phyloP scores from a whole-genome alignment of 2,888 invertebrate genomes.

The Agrenia bidenticulata region DNA sequence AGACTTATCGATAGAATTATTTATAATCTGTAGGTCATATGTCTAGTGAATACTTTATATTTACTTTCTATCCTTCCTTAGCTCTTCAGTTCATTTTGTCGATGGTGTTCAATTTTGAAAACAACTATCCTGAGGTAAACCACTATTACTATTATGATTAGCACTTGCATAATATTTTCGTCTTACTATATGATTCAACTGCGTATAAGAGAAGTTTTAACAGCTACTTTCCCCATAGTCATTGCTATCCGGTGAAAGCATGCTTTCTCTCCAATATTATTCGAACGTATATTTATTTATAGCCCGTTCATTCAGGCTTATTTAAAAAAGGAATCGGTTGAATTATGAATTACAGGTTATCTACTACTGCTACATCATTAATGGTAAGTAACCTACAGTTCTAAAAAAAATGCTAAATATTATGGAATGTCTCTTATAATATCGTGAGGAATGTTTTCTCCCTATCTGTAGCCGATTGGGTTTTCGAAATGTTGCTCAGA shows the following conservation, averaged over 20 bases:
- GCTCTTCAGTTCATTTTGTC: slow-evolving; percentile 13
- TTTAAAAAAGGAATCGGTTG: background rate
- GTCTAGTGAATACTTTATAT: background rate
- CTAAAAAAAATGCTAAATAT: no score
- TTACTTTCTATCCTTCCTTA: background rate
- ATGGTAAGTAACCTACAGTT: slow-evolving; percentile 4
- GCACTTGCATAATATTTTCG: background rate
- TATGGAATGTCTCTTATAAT: no score
- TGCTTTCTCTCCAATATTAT: no score
- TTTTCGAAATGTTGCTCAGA: slow-evolving; percentile 8
- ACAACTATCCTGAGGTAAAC: slow-evolving; percentile 16
- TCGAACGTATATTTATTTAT: background rate
- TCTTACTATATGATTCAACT: no score
- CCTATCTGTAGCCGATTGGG: slow-evolving; percentile 10
- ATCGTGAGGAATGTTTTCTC: no score
- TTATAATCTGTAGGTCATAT: background rate
- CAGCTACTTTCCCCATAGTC: no score
- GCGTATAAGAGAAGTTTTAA: no score
- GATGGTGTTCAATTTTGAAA: slow-evolving; percentile 19
- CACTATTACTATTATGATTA: background rate
- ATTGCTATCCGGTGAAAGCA: no score
- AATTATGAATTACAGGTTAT: slow-evolving; percentile 2
- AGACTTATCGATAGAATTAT: no score
- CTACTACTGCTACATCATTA: slow-evolving; percentile 14
- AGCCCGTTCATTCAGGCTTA: background rate